Evolutionary conservation across 37 sponge, comb jelly and placozoan genomes (phyloP).

Genomic region (Agelas oroides): DNA sequence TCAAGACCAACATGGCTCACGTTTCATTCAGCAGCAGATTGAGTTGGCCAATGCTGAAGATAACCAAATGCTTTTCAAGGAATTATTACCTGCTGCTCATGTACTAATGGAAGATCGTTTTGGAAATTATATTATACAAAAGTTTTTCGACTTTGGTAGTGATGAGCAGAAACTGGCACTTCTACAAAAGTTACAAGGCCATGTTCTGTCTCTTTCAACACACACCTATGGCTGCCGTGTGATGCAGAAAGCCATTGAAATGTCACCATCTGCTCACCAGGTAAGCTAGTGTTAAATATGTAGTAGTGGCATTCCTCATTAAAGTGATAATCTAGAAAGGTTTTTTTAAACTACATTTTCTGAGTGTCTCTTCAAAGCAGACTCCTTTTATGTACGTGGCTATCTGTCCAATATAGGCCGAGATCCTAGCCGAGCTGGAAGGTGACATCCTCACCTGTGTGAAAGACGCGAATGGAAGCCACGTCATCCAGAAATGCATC

Average conservation of each 20-base stretch:
- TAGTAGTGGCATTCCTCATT: no score
- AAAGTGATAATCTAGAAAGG: no score
- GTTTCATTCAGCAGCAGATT: conserved; percentile 94
- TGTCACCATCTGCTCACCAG: conserved; percentile 75
- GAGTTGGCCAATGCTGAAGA: conserved; percentile 73
- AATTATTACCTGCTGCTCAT: conserved; percentile 75
- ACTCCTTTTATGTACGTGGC: not conserved
- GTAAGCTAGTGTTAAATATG: no score
- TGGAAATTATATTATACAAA: conserved; percentile 98
- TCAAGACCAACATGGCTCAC: conserved; percentile 93
- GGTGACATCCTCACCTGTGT: conserved; percentile 88
- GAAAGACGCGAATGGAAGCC: conserved; percentile 96
- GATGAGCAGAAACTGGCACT: conserved; percentile 67
- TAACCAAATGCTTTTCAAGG: conserved; percentile 86
- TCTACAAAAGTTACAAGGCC: conserved; percentile 70
- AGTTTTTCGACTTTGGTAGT: conserved; percentile 93
- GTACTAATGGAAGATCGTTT: conserved; percentile 90
- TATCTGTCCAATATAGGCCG: conserved; percentile 31
- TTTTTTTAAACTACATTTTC: not conserved
- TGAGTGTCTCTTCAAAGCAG: not conserved
- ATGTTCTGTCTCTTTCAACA: conserved; percentile 76
- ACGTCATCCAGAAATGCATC: conserved; percentile 98
- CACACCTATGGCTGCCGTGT: conserved; percentile 97
- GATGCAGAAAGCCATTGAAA: conserved; percentile 94
- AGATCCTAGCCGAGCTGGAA: conserved; percentile 84